Conservation (phyloP, 2,113 vertebrate species). For the Phaethornis superciliosus region DNA sequence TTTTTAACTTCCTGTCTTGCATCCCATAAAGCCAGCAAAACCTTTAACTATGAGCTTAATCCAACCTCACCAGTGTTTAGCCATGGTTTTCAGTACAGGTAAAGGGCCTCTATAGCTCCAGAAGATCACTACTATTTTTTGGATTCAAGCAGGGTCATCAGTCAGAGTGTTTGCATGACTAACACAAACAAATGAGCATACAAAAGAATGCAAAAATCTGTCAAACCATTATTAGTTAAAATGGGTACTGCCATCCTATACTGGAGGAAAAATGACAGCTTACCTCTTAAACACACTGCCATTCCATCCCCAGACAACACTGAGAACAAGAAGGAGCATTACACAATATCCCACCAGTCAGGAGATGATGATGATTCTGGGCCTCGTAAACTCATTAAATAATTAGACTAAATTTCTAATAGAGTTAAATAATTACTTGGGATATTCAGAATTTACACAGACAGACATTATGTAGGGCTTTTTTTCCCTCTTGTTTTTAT, state of each 20-base stretch:
- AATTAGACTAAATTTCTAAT: not conserved
- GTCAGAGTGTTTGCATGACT: not conserved
- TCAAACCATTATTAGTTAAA: not conserved
- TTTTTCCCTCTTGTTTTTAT: not conserved
- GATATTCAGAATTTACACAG: not conserved
- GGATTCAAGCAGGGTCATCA: not conserved
- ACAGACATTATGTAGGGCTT: not conserved
- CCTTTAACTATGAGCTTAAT: not conserved
- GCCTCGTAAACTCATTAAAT: not conserved
- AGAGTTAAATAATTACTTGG: not conserved
- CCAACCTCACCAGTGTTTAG: not conserved
- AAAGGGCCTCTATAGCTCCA: not conserved
- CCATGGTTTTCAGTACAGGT: not conserved
- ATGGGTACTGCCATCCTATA: not conserved
- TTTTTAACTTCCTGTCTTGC: not conserved
- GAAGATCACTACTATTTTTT: not conserved
- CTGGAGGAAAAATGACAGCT: fast-evolving
- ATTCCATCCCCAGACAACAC: not conserved
- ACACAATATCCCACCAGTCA: not conserved
- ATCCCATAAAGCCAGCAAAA: not conserved
- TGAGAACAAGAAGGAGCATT: not conserved
- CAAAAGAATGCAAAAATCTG: not conserved
- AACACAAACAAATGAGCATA: not conserved
- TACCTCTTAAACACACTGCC: not conserved
- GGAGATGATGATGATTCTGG: not conserved